Percentiles rank a stretch among this genome's conserved stretches.
phyloP scores from a whole-genome alignment of 1,140 invertebrate genomes.

The Drosophila oshimai region DNA sequence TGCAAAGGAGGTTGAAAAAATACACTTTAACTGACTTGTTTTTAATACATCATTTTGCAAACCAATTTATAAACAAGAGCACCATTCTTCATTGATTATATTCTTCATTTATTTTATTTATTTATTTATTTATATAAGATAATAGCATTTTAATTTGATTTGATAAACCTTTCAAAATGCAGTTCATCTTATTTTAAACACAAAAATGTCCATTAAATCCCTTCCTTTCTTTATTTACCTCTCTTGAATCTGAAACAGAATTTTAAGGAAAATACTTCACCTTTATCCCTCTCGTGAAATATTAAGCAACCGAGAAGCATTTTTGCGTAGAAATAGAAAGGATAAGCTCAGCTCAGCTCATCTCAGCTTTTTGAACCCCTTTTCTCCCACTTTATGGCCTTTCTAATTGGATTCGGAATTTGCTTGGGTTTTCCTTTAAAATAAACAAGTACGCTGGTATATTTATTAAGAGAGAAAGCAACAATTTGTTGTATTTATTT shows the following conservation, averaged over 20 bases:
- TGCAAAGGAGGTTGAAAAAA: too few species aligned
- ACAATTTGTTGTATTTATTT: background rate
- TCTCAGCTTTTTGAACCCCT: background rate
- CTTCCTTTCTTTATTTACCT: background rate
- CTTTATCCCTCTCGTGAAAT: background rate
- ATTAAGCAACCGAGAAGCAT: background rate
- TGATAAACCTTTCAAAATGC: too few species aligned
- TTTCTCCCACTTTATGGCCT: background rate
- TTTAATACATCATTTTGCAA: too few species aligned
- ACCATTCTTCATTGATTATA: too few species aligned
- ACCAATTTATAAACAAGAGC: too few species aligned
- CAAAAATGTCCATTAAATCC: background rate
- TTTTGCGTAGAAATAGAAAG: constrained; percentile 2
- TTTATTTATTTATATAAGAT: too few species aligned
- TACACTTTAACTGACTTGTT: too few species aligned
- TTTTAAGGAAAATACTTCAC: background rate
- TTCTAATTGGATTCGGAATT: constrained; percentile 5
- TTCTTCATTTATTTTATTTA: too few species aligned
- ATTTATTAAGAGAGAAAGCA: background rate
- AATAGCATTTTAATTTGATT: too few species aligned
- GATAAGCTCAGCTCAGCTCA: background rate
- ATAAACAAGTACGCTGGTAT: background rate
- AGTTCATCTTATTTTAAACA: too few species aligned
- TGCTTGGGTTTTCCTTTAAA: background rate
- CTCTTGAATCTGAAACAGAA: too few species aligned